phyloP scores from a whole-genome alignment of 64 coral and sea anemone species.

The Porites lutea region DNA sequence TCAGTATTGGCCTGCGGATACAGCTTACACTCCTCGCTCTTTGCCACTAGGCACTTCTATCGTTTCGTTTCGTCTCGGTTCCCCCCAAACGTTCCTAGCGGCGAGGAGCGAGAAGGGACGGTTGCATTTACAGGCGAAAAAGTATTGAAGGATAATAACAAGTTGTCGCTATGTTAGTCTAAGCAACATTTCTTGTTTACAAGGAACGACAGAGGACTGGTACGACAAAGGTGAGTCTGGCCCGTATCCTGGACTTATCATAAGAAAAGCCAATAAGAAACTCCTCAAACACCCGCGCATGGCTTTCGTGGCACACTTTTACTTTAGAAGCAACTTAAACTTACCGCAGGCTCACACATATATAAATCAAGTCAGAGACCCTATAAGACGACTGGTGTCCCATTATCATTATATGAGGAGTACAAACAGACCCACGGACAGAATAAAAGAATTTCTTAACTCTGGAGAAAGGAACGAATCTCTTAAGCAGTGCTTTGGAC shows the following conservation, averaged over 20 bases:
- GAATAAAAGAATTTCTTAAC: constrained; percentile 63
- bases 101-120: too few relatives aligned
- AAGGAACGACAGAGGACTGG: constrained; percentile 95
- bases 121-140: too few relatives aligned
- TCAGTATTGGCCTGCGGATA: too few relatives aligned
- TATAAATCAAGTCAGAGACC: constrained; percentile 90
- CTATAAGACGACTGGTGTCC: constrained; percentile 82
- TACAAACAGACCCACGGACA: constrained; percentile 45
- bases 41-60: too few relatives aligned
- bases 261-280: constrained; percentile 69
- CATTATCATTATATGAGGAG: constrained; percentile 89
- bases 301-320: constrained; percentile 91
- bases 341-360: constrained; percentile 72
- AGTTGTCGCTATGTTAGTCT: background rate
- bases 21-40: too few relatives aligned
- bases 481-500: constrained; percentile 66
- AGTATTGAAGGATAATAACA: too few relatives aligned
- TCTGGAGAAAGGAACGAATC: constrained; percentile 76
- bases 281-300: constrained; percentile 69
- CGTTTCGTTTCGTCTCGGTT: too few relatives aligned
- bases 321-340: constrained; percentile 71
- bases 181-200: background rate
- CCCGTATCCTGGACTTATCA: constrained; percentile 79
- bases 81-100: too few relatives aligned
- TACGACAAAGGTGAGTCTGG: constrained; percentile 60